These are phyloP conservation scores for Agonopterix alstromeriana DNA, from an alignment of 2,888 invertebrate species.

Conservation along the genomic window DNA sequence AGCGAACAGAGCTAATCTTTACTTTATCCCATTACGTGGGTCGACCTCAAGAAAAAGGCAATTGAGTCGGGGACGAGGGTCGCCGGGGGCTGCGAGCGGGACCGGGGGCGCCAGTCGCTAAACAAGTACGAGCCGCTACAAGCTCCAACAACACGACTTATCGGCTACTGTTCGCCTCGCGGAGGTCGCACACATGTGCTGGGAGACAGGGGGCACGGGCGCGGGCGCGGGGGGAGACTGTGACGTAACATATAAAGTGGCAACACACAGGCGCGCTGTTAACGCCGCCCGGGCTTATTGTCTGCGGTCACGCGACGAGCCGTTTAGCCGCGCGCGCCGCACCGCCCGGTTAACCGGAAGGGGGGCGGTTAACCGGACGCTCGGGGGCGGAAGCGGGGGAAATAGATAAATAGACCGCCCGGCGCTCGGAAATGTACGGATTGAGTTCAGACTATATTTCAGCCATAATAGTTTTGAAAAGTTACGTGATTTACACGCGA, in stretches of 20 bases:
- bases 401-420: slow-evolving; percentile 77
- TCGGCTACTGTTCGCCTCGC: slow-evolving; percentile 36
- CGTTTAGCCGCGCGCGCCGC: slow-evolving; percentile 73
- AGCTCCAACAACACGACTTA: slow-evolving; percentile 54
- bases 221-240: slow-evolving; percentile 15
- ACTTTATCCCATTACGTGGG: slow-evolving; percentile 66
- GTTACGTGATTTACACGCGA: slow-evolving; percentile 74
- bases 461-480: slow-evolving; percentile 75
- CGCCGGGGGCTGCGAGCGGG: slow-evolving; percentile 22
- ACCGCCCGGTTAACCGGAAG: slow-evolving; percentile 75
- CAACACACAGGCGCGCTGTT: slow-evolving; percentile 76
- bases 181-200: slow-evolving; percentile 24
- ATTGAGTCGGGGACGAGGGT: slow-evolving; percentile 51
- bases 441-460: slow-evolving; percentile 76
- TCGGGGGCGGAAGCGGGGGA: slow-evolving; percentile 75
- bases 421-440: slow-evolving; percentile 76
- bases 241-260: slow-evolving; percentile 68
- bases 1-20: slow-evolving; percentile 65
- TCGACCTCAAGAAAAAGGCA: slow-evolving; percentile 68
- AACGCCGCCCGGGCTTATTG: slow-evolving; percentile 75
- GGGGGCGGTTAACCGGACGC: slow-evolving; percentile 76
- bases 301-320: slow-evolving; percentile 77
- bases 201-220: slow-evolving; percentile 9
- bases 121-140: slow-evolving; percentile 55
- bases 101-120: slow-evolving; percentile 29